Evolutionary conservation across 2,113 vertebrate species (phyloP).

Genomic region (Laticauda colubrina): DNA sequence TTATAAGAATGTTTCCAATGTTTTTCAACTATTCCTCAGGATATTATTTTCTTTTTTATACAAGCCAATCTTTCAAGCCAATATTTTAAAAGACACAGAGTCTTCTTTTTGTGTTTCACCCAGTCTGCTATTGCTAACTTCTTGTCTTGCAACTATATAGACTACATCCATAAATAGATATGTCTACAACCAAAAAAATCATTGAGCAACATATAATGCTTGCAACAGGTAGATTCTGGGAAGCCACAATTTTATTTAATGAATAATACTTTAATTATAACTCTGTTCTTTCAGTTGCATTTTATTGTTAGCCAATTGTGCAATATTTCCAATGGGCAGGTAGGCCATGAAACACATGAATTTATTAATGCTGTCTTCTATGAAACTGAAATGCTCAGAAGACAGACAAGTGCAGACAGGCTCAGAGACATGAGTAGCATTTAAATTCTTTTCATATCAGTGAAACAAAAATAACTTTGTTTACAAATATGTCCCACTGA

Average conservation of each 20-base stretch:
- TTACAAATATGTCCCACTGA: not conserved
- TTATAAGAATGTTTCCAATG: not conserved
- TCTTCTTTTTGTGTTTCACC: not conserved
- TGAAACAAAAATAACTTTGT: not conserved
- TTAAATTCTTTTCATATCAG: not conserved
- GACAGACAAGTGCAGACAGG: not conserved
- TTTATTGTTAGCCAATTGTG: not conserved
- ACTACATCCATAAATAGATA: not conserved
- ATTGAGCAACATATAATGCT: not conserved
- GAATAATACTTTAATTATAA: not conserved
- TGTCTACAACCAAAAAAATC: not conserved
- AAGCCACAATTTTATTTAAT: not conserved
- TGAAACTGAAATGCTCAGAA: not conserved
- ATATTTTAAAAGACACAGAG: not conserved
- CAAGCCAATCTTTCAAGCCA: not conserved
- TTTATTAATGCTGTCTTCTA: not conserved
- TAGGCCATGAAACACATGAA: not conserved
- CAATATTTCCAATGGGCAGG: not conserved
- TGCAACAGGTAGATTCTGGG: not conserved
- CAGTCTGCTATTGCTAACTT: not conserved
- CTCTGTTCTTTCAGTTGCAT: not conserved
- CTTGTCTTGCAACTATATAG: not conserved
- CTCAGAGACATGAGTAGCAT: not conserved
- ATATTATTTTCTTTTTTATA: not conserved
- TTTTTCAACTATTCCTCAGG: not conserved